A percentile compares a stretch with the other conserved stretches of the same genome.
Evolutionary conservation across 2,888 invertebrate genomes (phyloP).

Genomic region (Helicoverpa assulta): DNA sequence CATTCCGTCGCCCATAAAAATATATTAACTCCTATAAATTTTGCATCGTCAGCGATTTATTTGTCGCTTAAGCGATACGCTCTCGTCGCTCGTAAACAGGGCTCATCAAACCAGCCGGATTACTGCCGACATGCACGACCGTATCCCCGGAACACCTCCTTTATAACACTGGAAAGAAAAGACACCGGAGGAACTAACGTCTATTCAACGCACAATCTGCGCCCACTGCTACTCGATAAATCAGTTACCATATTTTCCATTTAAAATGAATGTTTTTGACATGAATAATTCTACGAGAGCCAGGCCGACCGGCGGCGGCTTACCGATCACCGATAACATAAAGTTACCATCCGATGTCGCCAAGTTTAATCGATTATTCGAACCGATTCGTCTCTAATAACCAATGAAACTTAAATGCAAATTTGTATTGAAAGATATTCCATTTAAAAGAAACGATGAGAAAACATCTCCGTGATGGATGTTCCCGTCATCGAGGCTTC

Average conservation of each 20-base stretch:
- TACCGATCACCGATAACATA: slow-evolving; percentile 48
- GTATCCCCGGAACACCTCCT: slow-evolving; percentile 72
- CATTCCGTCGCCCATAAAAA: slow-evolving; percentile 78
- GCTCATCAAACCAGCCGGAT: slow-evolving; percentile 79
- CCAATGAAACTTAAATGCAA: slow-evolving; percentile 69
- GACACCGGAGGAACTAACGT: slow-evolving; percentile 53
- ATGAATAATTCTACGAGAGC: slow-evolving; percentile 62
- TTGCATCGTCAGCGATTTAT: slow-evolving; percentile 86
- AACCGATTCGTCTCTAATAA: slow-evolving; percentile 56
- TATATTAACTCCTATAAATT: slow-evolving; percentile 86
- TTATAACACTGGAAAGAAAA: slow-evolving; percentile 60
- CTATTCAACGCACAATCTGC: slow-evolving; percentile 50
- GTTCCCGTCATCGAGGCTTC: slow-evolving; percentile 72
- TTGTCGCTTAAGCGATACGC: slow-evolving; percentile 82
- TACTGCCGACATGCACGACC: slow-evolving; percentile 78
- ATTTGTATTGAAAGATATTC: slow-evolving; percentile 82
- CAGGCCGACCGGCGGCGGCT: slow-evolving; percentile 33
- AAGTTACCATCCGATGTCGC: slow-evolving; percentile 54
- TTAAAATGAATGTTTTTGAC: slow-evolving; percentile 65
- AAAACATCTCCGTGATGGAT: slow-evolving; percentile 83
- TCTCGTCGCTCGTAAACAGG: slow-evolving; percentile 81
- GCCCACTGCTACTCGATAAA: slow-evolving; percentile 55
- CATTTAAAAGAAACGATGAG: slow-evolving; percentile 77
- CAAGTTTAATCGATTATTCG: slow-evolving; percentile 58
- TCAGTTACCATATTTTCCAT: slow-evolving; percentile 64